Evolutionary conservation across 2,888 invertebrate species (phyloP), one percentile per base, ranked within the genome.

Genomic region (Lasioglossum lativentre): DNA sequence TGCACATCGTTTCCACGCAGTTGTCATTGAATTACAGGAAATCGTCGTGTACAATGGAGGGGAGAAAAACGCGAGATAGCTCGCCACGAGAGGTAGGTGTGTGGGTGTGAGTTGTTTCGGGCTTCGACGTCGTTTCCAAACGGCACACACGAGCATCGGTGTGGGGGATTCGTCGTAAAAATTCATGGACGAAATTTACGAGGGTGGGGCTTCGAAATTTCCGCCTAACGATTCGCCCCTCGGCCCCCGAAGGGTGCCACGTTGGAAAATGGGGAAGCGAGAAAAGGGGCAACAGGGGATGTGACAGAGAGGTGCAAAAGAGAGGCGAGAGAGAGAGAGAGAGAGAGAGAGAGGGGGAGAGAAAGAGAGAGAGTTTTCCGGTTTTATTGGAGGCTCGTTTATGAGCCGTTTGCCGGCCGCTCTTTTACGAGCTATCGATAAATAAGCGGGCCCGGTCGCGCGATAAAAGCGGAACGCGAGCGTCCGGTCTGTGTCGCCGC

Each of bases 111-210:
- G 30, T 40, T 77, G 42, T 77, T 75, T 47, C 85, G 52, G 66
- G 56, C 63, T 76, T 68, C 68, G 23, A 38, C 73, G 80, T 74
- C 82, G 82, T 85, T 66, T 77, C 82, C 85, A 81, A 82, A 27
- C 12, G 27, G 59, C 52, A 52, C 23, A 52, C 52, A 8, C 52
- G 23, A 52, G 19, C 47, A 19, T n/a, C 6, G 2, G 23, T 8
- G 83, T 85, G 16, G 74, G 78, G 52, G 68, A 2, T 38, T 30
- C 66, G 75, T 85, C 90, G 89, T 91, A 91, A 91, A 91, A 91
- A 91, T 91, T 91, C 89, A 91, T 88, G 90, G 79, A 19, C 80
- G 83, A 89, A 91, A 89, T 90, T 91, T 91, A 91, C 89, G 91
- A 90, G 86, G 74, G 82, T 68, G 75, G 81, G 71, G 81, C 85